These are phyloP conservation scores for Argentina silus DNA, from an alignment of 2,797 vertebrate species.

Conservation along the genomic window DNA sequence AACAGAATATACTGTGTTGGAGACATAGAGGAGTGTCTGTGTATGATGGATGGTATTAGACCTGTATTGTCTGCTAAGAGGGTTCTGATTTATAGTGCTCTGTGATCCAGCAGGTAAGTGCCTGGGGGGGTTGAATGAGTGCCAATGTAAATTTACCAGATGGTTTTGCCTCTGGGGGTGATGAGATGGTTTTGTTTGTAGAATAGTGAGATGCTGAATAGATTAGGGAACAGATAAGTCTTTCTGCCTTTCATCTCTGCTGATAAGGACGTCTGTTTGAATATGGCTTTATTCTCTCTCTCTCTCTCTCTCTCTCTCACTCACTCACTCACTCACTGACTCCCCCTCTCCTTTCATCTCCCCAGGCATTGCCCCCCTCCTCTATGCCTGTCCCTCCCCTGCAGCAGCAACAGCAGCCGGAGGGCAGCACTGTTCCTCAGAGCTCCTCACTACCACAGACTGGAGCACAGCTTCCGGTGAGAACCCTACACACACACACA, in stretches of 20 bases:
- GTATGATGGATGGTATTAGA: not conserved
- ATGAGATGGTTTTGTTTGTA: constrained; percentile 1
- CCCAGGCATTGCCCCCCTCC: constrained; percentile 28
- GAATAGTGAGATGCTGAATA: constrained; percentile 11
- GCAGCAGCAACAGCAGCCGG: constrained; percentile 56
- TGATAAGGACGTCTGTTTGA: not conserved
- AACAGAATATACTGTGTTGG: too few relatives aligned
- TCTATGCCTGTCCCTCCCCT: constrained; percentile 61
- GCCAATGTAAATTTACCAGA: constrained; percentile 1
- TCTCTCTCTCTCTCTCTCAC: not conserved
- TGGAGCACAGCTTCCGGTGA: constrained; percentile 85
- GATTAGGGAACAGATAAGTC: not conserved
- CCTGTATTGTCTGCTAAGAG: not conserved
- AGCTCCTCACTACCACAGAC: constrained; percentile 63
- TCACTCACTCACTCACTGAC: not conserved
- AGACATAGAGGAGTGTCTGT: not conserved
- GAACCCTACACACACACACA: not conserved
- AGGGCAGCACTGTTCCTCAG: constrained; percentile 55
- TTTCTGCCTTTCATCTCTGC: not conserved
- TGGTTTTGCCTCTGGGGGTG: not conserved
- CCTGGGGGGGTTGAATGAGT: constrained; percentile 17
- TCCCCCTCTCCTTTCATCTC: not conserved
- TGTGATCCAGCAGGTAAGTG: constrained; percentile 53
- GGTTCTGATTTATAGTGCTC: constrained; percentile 10
- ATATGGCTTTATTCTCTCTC: not conserved